Evolutionary conservation across 2,888 invertebrate genomes (phyloP).

Genomic region (Auanema freiburgensis): DNA sequence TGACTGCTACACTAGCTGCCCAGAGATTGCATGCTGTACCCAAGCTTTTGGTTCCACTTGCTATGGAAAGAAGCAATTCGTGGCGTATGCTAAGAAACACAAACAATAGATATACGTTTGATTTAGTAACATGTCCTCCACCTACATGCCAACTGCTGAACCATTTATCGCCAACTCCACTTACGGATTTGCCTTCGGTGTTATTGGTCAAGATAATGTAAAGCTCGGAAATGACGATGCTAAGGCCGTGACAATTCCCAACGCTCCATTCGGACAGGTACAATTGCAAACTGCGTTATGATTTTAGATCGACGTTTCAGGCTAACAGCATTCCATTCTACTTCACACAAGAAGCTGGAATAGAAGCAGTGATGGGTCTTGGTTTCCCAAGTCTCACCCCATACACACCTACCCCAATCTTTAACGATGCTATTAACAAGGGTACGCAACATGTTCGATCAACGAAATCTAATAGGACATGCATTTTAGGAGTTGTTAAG

Average conservation of each 20-base stretch:
- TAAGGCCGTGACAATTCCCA: constrained; percentile 4
- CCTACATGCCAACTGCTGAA: too few relatives aligned
- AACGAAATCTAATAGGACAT: too few relatives aligned
- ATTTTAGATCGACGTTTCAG: background rate
- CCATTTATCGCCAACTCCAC: too few relatives aligned
- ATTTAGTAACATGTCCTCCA: background rate
- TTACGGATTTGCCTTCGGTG: background rate
- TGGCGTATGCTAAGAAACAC: background rate
- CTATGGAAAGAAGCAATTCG: background rate
- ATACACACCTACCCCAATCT: background rate
- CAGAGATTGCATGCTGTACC: too few relatives aligned
- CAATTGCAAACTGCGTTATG: background rate
- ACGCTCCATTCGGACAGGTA: constrained; percentile 15
- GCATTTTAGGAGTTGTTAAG: constrained; percentile 7
- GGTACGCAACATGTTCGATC: too few relatives aligned
- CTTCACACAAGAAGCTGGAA: background rate
- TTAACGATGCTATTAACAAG: constrained; percentile 1
- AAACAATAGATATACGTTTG: background rate
- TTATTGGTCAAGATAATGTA: background rate
- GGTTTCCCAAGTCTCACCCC: background rate
- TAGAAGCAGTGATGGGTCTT: constrained; percentile 17
- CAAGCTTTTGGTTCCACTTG: too few relatives aligned
- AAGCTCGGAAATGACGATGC: constrained; percentile 2
- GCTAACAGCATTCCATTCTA: constrained; percentile 3
- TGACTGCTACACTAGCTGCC: background rate